A percentile compares a stretch with the other conserved stretches of the same genome.
These are phyloP conservation scores for Spongia lamella DNA, from an alignment of 37 sponge, comb jelly and placozoan genomes.

Conservation along the genomic window DNA sequence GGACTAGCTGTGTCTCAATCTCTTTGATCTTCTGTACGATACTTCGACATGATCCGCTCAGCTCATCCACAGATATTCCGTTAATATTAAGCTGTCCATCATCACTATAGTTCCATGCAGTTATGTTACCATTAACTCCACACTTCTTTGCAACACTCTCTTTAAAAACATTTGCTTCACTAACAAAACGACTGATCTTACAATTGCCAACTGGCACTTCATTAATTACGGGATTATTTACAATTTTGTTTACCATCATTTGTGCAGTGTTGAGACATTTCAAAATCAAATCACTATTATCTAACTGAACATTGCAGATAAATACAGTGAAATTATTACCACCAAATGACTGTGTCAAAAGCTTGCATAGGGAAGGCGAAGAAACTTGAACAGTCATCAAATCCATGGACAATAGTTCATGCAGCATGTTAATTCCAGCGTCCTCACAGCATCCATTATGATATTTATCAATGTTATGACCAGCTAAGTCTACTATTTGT, in stretches of 20 bases:
- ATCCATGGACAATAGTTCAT: conserved; percentile 14
- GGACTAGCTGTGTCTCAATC: conserved; percentile 7
- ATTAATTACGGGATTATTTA: not conserved
- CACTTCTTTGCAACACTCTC: not conserved
- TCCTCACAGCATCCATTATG: conserved; percentile 15
- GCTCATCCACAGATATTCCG: not conserved
- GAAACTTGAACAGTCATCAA: not conserved
- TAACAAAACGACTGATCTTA: not conserved
- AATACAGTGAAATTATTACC: conserved; percentile 36
- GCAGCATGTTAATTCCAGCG: conserved; percentile 25
- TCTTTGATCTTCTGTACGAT: conserved; percentile 5
- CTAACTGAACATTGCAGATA: conserved; percentile 1
- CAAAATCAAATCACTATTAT: not conserved
- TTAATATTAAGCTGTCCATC: not conserved
- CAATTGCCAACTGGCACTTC: not conserved
- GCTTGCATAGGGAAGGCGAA: conserved; percentile 41
- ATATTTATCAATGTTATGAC: conserved; percentile 19
- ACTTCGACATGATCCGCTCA: conserved; percentile 15
- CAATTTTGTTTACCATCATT: not conserved
- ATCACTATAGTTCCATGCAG: not conserved
- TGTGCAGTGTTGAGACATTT: not conserved
- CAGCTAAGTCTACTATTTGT: conserved; percentile 53
- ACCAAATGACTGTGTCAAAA: conserved; percentile 44
- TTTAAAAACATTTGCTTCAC: not conserved
- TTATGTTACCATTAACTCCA: not conserved